A percentile compares a stretch with the other conserved stretches of the same genome.
Conservation (phyloP, 2,888 invertebrate species). For the Pediacus dermestoides region DNA sequence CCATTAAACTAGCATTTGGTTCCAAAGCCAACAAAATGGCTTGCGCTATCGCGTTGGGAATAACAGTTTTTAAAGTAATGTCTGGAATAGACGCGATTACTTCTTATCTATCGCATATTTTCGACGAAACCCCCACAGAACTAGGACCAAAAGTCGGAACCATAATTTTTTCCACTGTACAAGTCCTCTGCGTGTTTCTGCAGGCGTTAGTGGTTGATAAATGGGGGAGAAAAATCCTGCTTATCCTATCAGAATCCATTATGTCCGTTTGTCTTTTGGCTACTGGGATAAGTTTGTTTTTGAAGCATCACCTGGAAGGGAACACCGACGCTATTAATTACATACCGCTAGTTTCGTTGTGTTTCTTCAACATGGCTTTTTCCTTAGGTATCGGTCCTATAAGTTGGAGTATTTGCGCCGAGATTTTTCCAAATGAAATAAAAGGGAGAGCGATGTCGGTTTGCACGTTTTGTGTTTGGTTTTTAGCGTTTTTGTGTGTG, state of each 20-base stretch:
- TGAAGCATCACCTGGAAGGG: constrained; percentile 9
- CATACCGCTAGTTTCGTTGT: constrained; percentile 68
- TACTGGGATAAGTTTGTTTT: constrained; percentile 24
- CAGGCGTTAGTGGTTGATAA: constrained; percentile 74
- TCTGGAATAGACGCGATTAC: constrained; percentile 61
- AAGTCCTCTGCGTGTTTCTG: constrained; percentile 67
- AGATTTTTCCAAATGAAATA: constrained; percentile 72
- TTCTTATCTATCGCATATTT: constrained; percentile 58
- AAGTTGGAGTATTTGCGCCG: constrained; percentile 75
- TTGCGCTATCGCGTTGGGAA: constrained; percentile 53
- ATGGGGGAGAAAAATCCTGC: constrained; percentile 69
- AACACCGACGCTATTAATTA: constrained; percentile 48
- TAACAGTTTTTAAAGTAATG: constrained; percentile 66
- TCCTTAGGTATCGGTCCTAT: constrained; percentile 79
- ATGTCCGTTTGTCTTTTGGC: constrained; percentile 66
- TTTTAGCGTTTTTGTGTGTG: constrained; percentile 70
- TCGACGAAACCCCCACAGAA: constrained; percentile 51
- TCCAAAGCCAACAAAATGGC: constrained; percentile 39
- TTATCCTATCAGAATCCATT: constrained; percentile 63
- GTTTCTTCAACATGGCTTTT: constrained; percentile 72
- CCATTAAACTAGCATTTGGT: constrained; percentile 1
- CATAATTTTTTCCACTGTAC: constrained; percentile 63
- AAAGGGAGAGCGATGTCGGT: constrained; percentile 71
- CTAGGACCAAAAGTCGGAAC: constrained; percentile 50
- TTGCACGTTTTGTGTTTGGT: constrained; percentile 73